Evolutionary conservation across 2,888 invertebrate species (phyloP), one percentile per base, ranked within the genome.

Genomic region (Tortrix viridana): DNA sequence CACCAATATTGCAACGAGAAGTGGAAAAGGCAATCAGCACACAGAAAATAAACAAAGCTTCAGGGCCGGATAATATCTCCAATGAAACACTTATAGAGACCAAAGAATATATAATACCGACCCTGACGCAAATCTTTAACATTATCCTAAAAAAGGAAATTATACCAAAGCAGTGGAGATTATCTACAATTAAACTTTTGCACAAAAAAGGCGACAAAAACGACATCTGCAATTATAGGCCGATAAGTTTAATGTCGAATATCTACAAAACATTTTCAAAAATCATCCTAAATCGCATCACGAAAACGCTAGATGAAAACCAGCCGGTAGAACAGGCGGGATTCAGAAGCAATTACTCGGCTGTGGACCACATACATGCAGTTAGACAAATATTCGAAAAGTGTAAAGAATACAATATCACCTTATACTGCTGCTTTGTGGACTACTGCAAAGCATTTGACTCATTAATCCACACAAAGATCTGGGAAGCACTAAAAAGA

Each of bases 401-500:
- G 12, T 38, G 5, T 38, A 38, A 38, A 14, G 38, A 38, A 7
- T 12, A 38, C 12, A 38, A 38, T 12, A 38, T 38, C 6, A 38
- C 5, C 38, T 38, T 38, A 3, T 38, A 38, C 12, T 38, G 38
- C 12, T 38, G 5, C 5, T 38, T 38, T 14, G 38, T 38, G 38
- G 38, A 38, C 38, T 38, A 38, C 38, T 38, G 6, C 12, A 38
- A 38, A 38, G 38, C 38, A 38, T 38, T 38, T 12, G 38, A 38
- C 38, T 38, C 38, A 12, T 12, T 38, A 38, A 3, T 7, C 38
- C 38, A 38, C n/a, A 14, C 12, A 38, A 38, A 12, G n/a, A 38
- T 38, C 38, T 38, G 38, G 38, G 38, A 38, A 38, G 38, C 38
- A 38, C 38, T 38, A 38, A 38, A 38, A 38, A 38, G n/a, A 3